Conservation (phyloP, 2,888 invertebrate genomes). For the Ditylenchus weischeri region DNA sequence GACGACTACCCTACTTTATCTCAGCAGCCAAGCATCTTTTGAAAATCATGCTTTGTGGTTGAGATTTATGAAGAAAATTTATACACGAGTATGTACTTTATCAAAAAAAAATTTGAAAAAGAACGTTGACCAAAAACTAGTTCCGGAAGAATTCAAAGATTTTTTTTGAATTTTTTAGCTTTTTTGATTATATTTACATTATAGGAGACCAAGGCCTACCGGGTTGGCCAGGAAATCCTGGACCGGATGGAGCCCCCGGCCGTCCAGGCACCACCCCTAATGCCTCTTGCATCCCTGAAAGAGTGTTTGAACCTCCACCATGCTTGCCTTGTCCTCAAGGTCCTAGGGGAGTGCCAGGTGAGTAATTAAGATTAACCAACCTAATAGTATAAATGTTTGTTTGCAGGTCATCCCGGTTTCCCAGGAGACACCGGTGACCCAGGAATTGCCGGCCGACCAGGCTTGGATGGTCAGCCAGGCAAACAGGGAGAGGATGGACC, state of each 20-base stretch:
- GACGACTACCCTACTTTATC: too few species aligned
- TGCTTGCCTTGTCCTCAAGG: constrained; percentile 58
- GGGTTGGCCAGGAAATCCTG: constrained; percentile 47
- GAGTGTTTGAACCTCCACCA: constrained; percentile 59
- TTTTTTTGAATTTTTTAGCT: too few species aligned
- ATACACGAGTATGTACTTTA: too few species aligned
- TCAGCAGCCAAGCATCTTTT: too few species aligned
- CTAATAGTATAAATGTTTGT: background rate
- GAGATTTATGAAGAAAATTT: too few species aligned
- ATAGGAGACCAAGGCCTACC: constrained; percentile 53
- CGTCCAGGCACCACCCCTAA: constrained; percentile 58
- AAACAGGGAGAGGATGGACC: constrained; percentile 36
- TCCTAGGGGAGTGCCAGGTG: constrained; percentile 39
- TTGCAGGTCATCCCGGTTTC: constrained; percentile 39
- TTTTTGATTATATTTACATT: too few species aligned
- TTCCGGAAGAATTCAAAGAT: too few species aligned
- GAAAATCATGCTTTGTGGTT: too few species aligned
- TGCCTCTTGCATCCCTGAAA: constrained; percentile 58
- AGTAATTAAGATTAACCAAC: constrained; percentile 10
- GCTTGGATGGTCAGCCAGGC: constrained; percentile 34
- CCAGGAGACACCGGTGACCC: constrained; percentile 44
- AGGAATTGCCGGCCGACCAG: constrained; percentile 42
- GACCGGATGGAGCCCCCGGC: constrained; percentile 58
- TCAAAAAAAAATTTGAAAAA: too few species aligned
- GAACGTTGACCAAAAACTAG: too few species aligned